phyloP scores from a whole-genome alignment of 2,888 invertebrate genomes.

The Cybosia mesomella region DNA sequence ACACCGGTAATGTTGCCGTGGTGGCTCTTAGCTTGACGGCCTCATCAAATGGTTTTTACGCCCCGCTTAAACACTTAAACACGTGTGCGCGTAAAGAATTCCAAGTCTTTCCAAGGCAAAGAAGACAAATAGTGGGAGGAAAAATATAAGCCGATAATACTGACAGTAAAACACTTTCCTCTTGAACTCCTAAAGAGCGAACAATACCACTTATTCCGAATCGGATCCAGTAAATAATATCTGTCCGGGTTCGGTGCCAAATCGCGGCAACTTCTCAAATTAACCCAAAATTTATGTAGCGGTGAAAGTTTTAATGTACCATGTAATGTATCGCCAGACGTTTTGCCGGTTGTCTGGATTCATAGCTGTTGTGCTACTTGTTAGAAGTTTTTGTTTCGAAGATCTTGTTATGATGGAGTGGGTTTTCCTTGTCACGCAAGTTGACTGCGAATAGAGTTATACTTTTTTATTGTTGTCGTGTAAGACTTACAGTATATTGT shows the following conservation, averaged over 20 bases:
- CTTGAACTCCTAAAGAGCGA: constrained; percentile 12
- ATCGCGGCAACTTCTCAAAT: constrained; percentile 63
- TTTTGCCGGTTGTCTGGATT: constrained; percentile 51
- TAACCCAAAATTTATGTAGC: constrained; percentile 72
- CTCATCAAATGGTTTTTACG: too few species aligned
- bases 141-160: constrained; percentile 4
- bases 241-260: constrained; percentile 40
- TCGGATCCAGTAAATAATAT: constrained; percentile 44
- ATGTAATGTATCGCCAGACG: constrained; percentile 61
- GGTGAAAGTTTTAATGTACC: constrained; percentile 75
- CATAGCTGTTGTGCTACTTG: constrained; percentile 43
- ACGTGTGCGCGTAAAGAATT: too few species aligned
- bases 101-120: too few species aligned
- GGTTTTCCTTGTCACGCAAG: not conserved
- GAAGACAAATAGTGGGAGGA: not conserved
- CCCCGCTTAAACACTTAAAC: too few species aligned
- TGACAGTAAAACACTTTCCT: constrained; percentile 7
- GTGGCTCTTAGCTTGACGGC: too few species aligned
- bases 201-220: constrained; percentile 21
- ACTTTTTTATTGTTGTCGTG: not conserved
- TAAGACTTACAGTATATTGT: not conserved
- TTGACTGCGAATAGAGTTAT: not conserved
- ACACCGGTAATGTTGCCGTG: too few species aligned
- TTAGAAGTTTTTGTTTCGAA: constrained; percentile 36
- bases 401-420: constrained; percentile 16